Evolutionary conservation across 1,140 invertebrate species (phyloP).

Genomic region (Ylistrum balloti): DNA sequence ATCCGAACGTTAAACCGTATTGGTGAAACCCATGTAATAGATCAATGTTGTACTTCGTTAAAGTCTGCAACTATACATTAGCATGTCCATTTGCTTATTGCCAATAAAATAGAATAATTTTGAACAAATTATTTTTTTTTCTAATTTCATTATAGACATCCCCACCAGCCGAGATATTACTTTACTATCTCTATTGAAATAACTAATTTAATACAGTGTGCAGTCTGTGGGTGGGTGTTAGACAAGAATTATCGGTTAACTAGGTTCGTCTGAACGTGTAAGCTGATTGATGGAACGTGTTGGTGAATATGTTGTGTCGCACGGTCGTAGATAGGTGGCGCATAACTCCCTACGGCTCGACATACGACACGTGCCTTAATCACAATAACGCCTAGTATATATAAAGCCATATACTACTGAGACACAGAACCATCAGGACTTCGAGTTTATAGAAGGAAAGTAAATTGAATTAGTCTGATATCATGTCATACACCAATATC

Average conservation of each 20-base stretch:
- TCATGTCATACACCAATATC: background rate
- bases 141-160: conserved; percentile 9
- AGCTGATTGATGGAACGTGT: background rate
- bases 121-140: conserved; percentile 4
- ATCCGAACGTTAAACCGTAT: too few species aligned
- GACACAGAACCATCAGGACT: background rate
- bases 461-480: background rate
- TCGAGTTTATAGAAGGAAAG: background rate
- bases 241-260: background rate
- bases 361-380: background rate
- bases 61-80: background rate
- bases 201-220: too few species aligned
- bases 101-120: background rate
- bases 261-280: too few species aligned
- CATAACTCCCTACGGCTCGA: background rate
- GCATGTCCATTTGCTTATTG: background rate
- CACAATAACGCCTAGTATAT: background rate
- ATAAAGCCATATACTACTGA: background rate
- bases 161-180: background rate
- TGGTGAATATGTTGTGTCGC: background rate
- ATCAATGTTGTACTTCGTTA: background rate
- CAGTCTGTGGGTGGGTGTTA: background rate
- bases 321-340: background rate
- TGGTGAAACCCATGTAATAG: too few species aligned
- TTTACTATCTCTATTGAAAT: too few species aligned